A percentile compares a stretch with the other conserved stretches of the same genome.
These are phyloP conservation scores for Phaenicophaeus curvirostris DNA, from an alignment of 2,797 vertebrate species.

Conservation along the genomic window DNA sequence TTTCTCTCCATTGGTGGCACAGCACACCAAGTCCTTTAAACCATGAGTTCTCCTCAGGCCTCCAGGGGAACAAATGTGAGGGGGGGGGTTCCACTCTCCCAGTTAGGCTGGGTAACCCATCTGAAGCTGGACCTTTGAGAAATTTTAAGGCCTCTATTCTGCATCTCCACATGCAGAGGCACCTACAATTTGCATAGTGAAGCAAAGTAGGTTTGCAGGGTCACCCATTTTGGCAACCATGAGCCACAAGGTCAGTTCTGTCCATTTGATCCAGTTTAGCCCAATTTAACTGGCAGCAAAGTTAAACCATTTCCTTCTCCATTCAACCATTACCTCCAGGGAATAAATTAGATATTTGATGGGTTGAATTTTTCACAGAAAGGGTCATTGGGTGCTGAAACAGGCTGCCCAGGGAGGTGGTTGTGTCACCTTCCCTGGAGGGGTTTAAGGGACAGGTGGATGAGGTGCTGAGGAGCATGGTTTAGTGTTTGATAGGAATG, in stretches of 20 bases:
- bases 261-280: background rate
- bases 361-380: too few relatives aligned
- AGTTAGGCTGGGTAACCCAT: accelerated
- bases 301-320: background rate
- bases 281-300: background rate
- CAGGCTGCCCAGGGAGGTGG: too few relatives aligned
- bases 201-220: accelerated
- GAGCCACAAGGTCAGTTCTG: background rate
- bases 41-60: background rate
- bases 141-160: background rate
- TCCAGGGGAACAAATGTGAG: background rate
- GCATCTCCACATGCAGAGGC: background rate
- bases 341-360: background rate
- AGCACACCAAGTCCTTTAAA: background rate
- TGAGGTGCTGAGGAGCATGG: too few relatives aligned
- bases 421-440: too few relatives aligned
- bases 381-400: too few relatives aligned
- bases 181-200: background rate
- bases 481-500: too few relatives aligned
- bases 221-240: background rate
- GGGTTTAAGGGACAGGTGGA: too few relatives aligned
- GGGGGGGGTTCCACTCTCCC: background rate
- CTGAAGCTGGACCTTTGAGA: background rate
- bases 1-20: background rate
- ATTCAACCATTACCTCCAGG: background rate